Conservation (phyloP, 2,888 invertebrate genomes). For the Cerceris rybyensis region DNA sequence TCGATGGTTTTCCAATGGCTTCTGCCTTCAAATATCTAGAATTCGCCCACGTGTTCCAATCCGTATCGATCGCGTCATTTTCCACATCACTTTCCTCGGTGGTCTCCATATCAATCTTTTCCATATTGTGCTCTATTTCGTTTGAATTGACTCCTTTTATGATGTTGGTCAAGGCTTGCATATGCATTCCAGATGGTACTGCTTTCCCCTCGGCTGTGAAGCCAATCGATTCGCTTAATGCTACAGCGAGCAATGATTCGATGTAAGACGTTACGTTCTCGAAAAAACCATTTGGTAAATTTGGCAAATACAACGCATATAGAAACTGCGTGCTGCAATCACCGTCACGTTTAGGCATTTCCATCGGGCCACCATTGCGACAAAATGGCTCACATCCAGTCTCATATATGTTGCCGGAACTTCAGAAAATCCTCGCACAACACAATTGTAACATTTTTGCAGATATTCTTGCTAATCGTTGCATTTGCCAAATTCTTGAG, state of each 20-base stretch:
- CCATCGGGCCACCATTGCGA: slow-evolving; percentile 49
- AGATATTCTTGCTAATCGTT: slow-evolving; percentile 35
- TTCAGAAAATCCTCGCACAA: not conserved
- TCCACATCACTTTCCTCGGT: slow-evolving; percentile 7
- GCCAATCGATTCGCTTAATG: slow-evolving; percentile 42
- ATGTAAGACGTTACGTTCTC: slow-evolving; percentile 31
- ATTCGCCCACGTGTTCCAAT: slow-evolving; percentile 46
- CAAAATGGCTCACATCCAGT: slow-evolving; percentile 49
- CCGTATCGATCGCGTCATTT: slow-evolving; percentile 2
- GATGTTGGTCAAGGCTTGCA: slow-evolving; percentile 29
- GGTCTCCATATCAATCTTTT: slow-evolving; percentile 7
- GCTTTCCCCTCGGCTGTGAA: slow-evolving; percentile 23
- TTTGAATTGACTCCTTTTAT: slow-evolving; percentile 23
- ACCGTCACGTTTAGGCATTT: slow-evolving; percentile 31
- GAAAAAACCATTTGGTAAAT: slow-evolving; percentile 47
- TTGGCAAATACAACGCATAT: slow-evolving; percentile 41
- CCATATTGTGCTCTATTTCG: slow-evolving; percentile 3
- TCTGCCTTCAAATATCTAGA: slow-evolving; percentile 23
- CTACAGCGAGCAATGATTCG: slow-evolving; percentile 47
- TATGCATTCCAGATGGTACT: slow-evolving; percentile 31
- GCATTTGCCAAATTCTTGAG: slow-evolving; percentile 48
- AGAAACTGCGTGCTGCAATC: slow-evolving; percentile 31
- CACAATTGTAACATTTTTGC: slow-evolving; percentile 46
- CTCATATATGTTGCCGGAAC: slow-evolving; percentile 42
- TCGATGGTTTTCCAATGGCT: slow-evolving; percentile 20